These are phyloP conservation scores for Psittacula echo DNA, from an alignment of 2,797 vertebrate genomes.

Conservation along the genomic window DNA sequence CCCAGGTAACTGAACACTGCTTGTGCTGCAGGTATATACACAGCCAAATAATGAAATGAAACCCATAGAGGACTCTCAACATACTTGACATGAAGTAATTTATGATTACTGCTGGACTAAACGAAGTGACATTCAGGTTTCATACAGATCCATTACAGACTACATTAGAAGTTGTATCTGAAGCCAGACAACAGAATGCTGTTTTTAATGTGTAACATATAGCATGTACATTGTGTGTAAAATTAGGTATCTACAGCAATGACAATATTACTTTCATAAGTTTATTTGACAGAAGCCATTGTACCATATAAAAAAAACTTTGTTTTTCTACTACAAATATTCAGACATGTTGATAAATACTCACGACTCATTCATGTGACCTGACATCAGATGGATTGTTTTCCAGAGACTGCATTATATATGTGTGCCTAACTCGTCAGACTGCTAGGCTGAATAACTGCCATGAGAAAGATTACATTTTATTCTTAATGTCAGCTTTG, in stretches of 20 bases:
- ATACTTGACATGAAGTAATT: conserved; percentile 54
- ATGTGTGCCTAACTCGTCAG: not conserved
- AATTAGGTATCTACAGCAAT: not conserved
- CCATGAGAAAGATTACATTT: conserved; percentile 9
- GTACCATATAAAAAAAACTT: not conserved
- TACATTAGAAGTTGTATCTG: not conserved
- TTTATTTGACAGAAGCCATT: not conserved
- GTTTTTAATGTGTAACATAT: not conserved
- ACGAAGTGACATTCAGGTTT: conserved; percentile 62
- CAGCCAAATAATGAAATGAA: conserved; percentile 69
- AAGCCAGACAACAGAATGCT: not conserved
- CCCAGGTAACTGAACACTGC: conserved; percentile 60
- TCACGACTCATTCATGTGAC: conserved; percentile 15
- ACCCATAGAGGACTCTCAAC: conserved; percentile 49
- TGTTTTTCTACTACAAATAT: conserved; percentile 9
- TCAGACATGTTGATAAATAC: conserved; percentile 36
- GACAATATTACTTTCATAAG: not conserved
- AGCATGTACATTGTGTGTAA: not conserved
- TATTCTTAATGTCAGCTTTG: conserved; percentile 5
- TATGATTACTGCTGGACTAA: conserved; percentile 53
- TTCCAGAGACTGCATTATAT: conserved; percentile 9
- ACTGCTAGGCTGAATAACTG: conserved; percentile 15
- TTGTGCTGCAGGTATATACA: conserved; percentile 46
- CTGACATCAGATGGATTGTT: not conserved
- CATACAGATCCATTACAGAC: not conserved